phyloP scores from a whole-genome alignment of 37 sponge, comb jelly and placozoan genomes.

The Beroe forskalii region DNA sequence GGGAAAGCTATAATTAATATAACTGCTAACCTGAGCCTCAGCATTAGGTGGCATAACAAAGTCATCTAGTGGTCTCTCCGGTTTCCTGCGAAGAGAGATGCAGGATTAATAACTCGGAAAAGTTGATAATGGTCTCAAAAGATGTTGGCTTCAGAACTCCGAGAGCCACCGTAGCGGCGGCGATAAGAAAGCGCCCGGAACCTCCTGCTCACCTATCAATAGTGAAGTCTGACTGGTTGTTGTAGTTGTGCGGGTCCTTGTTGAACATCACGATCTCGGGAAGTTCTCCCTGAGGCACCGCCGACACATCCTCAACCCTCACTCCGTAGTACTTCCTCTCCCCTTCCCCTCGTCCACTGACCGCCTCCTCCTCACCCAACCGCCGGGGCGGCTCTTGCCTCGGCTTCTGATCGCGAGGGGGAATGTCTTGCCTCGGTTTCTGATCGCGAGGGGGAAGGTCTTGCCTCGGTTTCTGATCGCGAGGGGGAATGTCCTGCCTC shows the following conservation, averaged over 20 bases:
- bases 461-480: neutral
- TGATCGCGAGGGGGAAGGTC: neutral
- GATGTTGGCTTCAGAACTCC: no score
- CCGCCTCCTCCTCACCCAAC: neutral
- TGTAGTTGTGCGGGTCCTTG: neutral
- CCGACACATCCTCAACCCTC: neutral
- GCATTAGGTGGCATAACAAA: neutral
- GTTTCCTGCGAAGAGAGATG: neutral
- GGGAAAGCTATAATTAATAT: no score
- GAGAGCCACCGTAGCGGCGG: no score
- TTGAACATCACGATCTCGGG: conserved; percentile 52
- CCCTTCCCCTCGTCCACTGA: neutral
- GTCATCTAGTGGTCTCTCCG: neutral
- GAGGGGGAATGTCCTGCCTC: neutral
- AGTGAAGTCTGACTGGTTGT: conserved; percentile 1
- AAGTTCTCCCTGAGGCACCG: conserved; percentile 47
- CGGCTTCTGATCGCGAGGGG: no score
- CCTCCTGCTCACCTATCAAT: conserved; percentile 15
- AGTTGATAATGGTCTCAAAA: no score
- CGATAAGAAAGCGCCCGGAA: no score
- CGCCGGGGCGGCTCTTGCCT: neutral
- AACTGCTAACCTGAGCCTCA: neutral
- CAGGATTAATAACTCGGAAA: no score
- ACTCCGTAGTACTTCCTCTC: conserved; percentile 60
- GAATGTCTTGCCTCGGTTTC: neutral